Percentiles rank a stretch among this genome's conserved stretches.
phyloP scores from a whole-genome alignment of 2,113 vertebrate genomes.

The Lethenteron reissneri region DNA sequence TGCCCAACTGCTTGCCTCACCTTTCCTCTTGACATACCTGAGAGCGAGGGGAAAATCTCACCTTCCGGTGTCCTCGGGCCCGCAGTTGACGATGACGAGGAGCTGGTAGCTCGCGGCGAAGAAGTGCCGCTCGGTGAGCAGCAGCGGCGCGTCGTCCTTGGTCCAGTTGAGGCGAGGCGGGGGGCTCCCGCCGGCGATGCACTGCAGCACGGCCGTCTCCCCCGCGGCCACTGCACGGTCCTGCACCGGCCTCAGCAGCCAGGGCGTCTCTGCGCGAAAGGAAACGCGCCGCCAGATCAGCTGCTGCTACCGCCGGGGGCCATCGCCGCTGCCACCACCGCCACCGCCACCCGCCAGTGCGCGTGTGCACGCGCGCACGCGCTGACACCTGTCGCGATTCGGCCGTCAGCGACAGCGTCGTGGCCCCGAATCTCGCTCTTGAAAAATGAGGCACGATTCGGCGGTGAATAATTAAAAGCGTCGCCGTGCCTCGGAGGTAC shows the following conservation, averaged over 20 bases:
- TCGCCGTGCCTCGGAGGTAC: too few relatives aligned
- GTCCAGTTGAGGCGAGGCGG: slow-evolving; percentile 46
- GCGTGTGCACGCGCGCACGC: too few relatives aligned
- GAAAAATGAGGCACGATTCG: too few relatives aligned
- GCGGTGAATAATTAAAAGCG: too few relatives aligned
- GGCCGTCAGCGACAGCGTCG: too few relatives aligned
- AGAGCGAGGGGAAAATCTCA: neutral
- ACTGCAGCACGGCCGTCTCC: slow-evolving; percentile 40
- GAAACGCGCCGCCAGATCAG: neutral
- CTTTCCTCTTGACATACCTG: neutral
- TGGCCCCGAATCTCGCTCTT: too few relatives aligned
- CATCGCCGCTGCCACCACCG: too few relatives aligned
- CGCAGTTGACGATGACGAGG: slow-evolving; percentile 40
- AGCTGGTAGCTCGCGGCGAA: slow-evolving; percentile 46
- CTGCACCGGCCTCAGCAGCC: slow-evolving; percentile 35
- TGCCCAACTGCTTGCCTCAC: too few relatives aligned
- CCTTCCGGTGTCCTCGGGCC: slow-evolving; percentile 37
- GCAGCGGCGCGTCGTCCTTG: slow-evolving; percentile 33
- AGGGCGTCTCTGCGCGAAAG: slow-evolving; percentile 32
- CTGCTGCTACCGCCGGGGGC: too few relatives aligned
- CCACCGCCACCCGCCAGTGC: too few relatives aligned
- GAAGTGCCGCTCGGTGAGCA: slow-evolving; percentile 37
- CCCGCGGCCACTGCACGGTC: slow-evolving; percentile 36
- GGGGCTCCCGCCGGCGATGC: slow-evolving; percentile 42
- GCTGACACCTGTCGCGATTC: too few relatives aligned